Evolutionary conservation across 2,888 invertebrate genomes (phyloP).

Genomic region (Eledone cirrhosa): DNA sequence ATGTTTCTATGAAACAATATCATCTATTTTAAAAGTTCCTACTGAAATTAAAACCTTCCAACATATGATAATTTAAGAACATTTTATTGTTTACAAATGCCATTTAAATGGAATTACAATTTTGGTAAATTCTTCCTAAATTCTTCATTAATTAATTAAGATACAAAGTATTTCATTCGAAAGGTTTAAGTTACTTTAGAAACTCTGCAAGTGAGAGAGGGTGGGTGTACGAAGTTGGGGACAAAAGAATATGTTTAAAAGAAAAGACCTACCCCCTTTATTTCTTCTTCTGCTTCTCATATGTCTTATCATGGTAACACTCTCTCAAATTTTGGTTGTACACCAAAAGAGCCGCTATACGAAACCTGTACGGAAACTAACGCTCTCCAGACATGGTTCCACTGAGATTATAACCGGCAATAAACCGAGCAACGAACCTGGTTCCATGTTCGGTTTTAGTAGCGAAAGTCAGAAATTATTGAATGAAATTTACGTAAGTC

Average conservation of each 20-base stretch:
- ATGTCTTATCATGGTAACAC: constrained; percentile 10
- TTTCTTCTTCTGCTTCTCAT: constrained; percentile 14
- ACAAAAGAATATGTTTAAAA: constrained; percentile 17
- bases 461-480: background rate
- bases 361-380: background rate
- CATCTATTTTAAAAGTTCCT: no score
- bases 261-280: constrained; percentile 22
- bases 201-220: no score
- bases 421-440: background rate
- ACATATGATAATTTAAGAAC: no score
- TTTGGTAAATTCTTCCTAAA: no score
- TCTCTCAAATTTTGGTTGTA: constrained; percentile 24
- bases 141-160: no score
- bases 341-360: background rate
- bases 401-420: background rate
- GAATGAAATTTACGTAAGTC: constrained; percentile 15
- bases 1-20: no score
- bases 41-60: no score
- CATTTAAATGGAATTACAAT: no score
- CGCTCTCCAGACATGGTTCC: background rate
- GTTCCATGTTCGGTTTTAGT: background rate
- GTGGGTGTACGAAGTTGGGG: background rate
- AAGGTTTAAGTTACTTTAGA: no score
- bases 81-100: no score
- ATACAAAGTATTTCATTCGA: no score